Percentiles rank a stretch among this genome's conserved stretches.
These are phyloP conservation scores for Falco rusticolus DNA, from an alignment of 2,797 vertebrate genomes.

Conservation along the genomic window DNA sequence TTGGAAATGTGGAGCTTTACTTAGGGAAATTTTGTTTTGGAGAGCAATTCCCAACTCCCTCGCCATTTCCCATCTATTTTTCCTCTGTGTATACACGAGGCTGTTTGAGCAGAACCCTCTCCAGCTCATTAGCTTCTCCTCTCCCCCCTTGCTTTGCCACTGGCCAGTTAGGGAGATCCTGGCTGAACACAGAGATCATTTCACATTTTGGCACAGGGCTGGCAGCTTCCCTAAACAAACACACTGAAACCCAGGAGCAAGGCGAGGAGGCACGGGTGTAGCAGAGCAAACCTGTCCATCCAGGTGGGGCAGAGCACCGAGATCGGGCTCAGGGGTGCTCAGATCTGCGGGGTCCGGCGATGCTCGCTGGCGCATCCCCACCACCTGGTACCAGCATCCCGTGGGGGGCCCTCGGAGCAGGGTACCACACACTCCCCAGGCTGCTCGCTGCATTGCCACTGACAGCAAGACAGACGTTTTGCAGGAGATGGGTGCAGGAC, in stretches of 20 bases:
- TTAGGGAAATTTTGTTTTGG: background rate
- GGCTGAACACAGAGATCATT: background rate
- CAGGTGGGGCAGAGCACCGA: background rate
- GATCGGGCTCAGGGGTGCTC: background rate
- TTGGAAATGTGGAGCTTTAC: background rate
- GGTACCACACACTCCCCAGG: background rate
- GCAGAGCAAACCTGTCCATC: slow-evolving; percentile 24
- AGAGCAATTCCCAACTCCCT: background rate
- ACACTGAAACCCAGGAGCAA: background rate
- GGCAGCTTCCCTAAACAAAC: slow-evolving; percentile 28
- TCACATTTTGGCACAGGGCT: background rate
- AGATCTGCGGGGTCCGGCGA: fast-evolving
- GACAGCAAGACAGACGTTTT: background rate
- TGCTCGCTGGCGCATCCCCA: fast-evolving
- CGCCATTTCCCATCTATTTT: background rate
- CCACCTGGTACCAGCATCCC: background rate
- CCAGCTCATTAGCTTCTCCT: background rate
- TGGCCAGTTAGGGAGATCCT: background rate
- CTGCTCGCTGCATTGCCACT: background rate
- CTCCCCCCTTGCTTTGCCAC: background rate
- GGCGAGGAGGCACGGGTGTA: background rate
- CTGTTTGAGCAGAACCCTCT: background rate
- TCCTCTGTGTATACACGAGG: background rate
- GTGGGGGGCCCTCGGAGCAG: fast-evolving
- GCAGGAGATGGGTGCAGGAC: background rate